Percentiles rank a stretch among this genome's conserved stretches.
Evolutionary conservation across 2,888 invertebrate species (phyloP).

Genomic region (Ophion slaviceki): DNA sequence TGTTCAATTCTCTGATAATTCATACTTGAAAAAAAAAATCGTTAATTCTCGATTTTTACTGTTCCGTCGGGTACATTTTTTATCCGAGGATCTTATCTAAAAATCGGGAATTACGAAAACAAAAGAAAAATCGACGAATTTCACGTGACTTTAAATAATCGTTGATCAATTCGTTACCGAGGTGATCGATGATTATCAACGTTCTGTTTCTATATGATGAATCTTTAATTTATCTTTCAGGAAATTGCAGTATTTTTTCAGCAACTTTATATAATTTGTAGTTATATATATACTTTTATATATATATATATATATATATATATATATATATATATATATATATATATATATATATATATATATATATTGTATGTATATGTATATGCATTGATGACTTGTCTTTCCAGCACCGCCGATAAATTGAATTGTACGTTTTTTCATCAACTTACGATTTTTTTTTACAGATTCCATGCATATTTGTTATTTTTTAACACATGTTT

Average conservation of each 20-base stretch:
- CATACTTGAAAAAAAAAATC: background rate
- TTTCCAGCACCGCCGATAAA: background rate
- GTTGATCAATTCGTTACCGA: slow-evolving; percentile 20
- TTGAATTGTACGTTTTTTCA: too few species aligned
- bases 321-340: background rate
- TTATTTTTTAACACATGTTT: slow-evolving; percentile 18
- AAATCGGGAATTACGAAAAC: slow-evolving; percentile 14
- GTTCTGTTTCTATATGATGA: background rate
- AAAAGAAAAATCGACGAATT: slow-evolving; percentile 12
- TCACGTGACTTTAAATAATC: background rate
- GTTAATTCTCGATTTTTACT: background rate
- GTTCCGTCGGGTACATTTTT: slow-evolving; percentile 36
- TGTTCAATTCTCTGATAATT: background rate
- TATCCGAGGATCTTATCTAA: slow-evolving; percentile 29
- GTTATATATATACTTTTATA: background rate
- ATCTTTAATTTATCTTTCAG: background rate
- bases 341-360: background rate
- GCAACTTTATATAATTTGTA: background rate
- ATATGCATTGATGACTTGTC: background rate
- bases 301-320: too few species aligned
- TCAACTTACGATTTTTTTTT: too few species aligned
- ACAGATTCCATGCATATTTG: slow-evolving; percentile 30
- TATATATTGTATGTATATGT: background rate
- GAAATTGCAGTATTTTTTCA: background rate
- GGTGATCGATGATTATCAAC: background rate